Base-by-base conservation (phyloP, 2,888 invertebrate genomes). In the Drosophila acutilabella region DNA sequence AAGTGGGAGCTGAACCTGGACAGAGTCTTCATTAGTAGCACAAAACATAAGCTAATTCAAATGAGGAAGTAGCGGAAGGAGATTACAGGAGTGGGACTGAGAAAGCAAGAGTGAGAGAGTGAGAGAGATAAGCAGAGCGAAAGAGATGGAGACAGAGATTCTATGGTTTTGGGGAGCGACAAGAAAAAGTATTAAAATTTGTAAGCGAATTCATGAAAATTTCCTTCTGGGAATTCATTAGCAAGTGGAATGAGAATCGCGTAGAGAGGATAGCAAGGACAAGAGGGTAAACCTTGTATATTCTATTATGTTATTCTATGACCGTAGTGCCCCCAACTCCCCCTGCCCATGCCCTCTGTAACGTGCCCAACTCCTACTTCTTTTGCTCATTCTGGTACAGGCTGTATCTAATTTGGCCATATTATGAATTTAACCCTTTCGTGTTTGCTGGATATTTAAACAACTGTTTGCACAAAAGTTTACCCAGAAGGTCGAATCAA, bases 141-240 rank as follows among this genome's bases (percentile, higher is more conserved):
- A 20, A 45, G 30, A 42, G 7, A 4, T 7, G 13, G 33, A 5
- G 14, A 8, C 18, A 42, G 41, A 1, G 20, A n/a, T 8, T 33
- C 10, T 33, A 11, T 33, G 8, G 33, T n/a, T 33, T 6, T 8
- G 26, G 18, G 33, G 10, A 36, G 18, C 70, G 64, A 75, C 77
- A 78, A 76, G 71, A 74, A 88, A 86, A 89, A 74, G 84, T 80
- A 88, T 83, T 83, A 89, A 83, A 83, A 81, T 89, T 82, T 81
- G 83, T 83, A 80, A 74, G 81, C 89, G 68, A 87, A 87, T 83
- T 82, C 71, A 71, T 80, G 73, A 64, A 76, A 83, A 83, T 81
- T 88, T 87, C 85, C 85, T 78, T 79, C 66, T 70, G 90, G 89
- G 90, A 89, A 88, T 90, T 89, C 90, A 89, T 89, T 89, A 89